Conservation (phyloP, 1,140 invertebrate genomes). For the Drosophila leontia region DNA sequence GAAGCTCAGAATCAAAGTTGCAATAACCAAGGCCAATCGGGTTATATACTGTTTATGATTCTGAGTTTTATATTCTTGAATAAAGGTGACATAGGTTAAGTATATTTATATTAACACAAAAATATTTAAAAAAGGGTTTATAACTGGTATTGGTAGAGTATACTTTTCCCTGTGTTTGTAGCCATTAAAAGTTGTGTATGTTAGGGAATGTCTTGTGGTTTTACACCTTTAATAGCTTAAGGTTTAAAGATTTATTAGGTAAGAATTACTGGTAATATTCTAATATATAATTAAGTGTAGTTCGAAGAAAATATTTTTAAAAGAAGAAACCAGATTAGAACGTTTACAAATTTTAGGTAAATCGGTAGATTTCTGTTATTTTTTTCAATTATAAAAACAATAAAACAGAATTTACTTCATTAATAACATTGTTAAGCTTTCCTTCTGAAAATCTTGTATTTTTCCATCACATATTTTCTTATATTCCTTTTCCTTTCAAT, state of each 20-base stretch:
- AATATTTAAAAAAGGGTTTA: background rate
- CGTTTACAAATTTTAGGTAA: too few species aligned
- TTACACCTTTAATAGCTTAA: slow-evolving; percentile 1
- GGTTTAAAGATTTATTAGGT: background rate
- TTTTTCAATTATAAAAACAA: too few species aligned
- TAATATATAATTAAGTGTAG: background rate
- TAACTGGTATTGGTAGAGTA: background rate
- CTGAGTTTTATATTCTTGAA: background rate
- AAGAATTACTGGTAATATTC: background rate
- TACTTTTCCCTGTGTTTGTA: background rate
- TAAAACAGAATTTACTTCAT: too few species aligned
- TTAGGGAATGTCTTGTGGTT: slow-evolving; percentile 31
- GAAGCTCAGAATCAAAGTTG: slow-evolving; percentile 52
- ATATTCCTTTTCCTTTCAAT: background rate
- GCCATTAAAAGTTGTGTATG: background rate
- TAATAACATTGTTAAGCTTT: too few species aligned
- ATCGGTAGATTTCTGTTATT: too few species aligned
- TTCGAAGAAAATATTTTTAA: too few species aligned
- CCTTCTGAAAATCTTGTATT: background rate
- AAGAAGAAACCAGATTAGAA: background rate
- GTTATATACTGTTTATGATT: slow-evolving; percentile 11
- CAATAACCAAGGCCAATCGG: slow-evolving; percentile 27
- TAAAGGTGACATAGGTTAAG: background rate
- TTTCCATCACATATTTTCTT: too few species aligned
- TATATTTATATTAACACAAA: background rate